Percentiles rank a stretch among this genome's conserved stretches.
Evolutionary conservation across 2,113 vertebrate species (phyloP).

Genomic region (Sitta europaea): DNA sequence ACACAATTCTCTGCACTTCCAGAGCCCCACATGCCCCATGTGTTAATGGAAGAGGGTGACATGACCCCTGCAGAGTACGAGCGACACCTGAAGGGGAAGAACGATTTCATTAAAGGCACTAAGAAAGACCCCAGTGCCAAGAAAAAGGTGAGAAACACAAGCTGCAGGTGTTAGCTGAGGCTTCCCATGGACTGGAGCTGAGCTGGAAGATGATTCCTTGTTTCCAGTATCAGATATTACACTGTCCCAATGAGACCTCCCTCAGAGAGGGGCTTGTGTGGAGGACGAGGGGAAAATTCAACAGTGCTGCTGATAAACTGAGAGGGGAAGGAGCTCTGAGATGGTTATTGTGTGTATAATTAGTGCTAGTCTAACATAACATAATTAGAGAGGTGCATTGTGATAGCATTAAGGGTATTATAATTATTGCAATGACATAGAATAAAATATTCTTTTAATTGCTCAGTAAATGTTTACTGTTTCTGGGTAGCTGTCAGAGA

Average conservation of each 20-base stretch:
- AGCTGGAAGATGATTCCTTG: neutral
- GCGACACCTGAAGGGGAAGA: slow-evolving; percentile 83
- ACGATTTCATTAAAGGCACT: slow-evolving; percentile 86
- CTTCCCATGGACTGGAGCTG: neutral
- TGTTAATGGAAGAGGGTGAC: slow-evolving; percentile 89
- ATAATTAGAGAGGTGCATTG: slow-evolving; percentile 44
- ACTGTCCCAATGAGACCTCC: neutral
- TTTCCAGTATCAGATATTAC: neutral
- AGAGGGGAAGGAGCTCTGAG: neutral
- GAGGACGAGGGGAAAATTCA: neutral
- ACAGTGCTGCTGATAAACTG: neutral
- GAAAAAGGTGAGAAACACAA: slow-evolving; percentile 80
- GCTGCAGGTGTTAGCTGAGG: neutral
- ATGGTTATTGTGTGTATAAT: slow-evolving; percentile 49
- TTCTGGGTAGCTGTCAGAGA: slow-evolving; percentile 44
- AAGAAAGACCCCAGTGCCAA: slow-evolving; percentile 86
- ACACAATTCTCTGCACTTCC: neutral
- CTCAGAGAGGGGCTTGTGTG: neutral
- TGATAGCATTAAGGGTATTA: slow-evolving; percentile 25
- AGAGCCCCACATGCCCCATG: slow-evolving; percentile 90
- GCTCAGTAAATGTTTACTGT: slow-evolving; percentile 55
- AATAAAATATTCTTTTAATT: slow-evolving; percentile 56
- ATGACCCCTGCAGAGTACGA: slow-evolving; percentile 88
- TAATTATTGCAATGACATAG: slow-evolving; percentile 44
- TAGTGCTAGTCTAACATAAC: slow-evolving; percentile 26